Percentiles rank a stretch among this genome's conserved stretches.
phyloP scores from a whole-genome alignment of 2,888 invertebrate species.

The Diplolepis rosae region DNA sequence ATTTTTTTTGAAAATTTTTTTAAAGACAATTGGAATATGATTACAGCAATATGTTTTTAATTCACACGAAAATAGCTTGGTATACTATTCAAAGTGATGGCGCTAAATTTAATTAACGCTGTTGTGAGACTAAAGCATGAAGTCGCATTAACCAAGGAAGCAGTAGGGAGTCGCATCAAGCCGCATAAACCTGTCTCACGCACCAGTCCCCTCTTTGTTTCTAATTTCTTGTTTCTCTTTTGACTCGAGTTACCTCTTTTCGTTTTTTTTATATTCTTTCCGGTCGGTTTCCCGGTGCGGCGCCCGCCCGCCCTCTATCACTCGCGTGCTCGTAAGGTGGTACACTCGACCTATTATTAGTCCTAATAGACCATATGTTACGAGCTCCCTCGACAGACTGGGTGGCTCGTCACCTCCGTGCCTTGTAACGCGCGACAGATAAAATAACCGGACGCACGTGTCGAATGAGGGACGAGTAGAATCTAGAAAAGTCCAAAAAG shows the following conservation, averaged over 20 bases:
- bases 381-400: slow-evolving; percentile 39
- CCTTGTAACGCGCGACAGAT: slow-evolving; percentile 14
- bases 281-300: not conserved
- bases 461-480: slow-evolving; percentile 15
- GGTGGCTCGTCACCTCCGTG: slow-evolving; percentile 39
- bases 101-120: slow-evolving; percentile 45
- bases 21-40: too few species aligned
- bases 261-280: slow-evolving; percentile 34
- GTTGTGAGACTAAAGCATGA: slow-evolving; percentile 42
- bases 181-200: slow-evolving; percentile 32
- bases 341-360: slow-evolving; percentile 67
- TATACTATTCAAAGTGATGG: slow-evolving; percentile 8
- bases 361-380: slow-evolving; percentile 71
- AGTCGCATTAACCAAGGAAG: slow-evolving; percentile 31
- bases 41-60: not conserved
- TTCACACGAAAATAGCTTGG: not conserved
- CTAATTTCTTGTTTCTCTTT: slow-evolving; percentile 38
- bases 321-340: slow-evolving; percentile 43
- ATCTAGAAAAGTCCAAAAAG: slow-evolving; percentile 7
- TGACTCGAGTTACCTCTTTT: slow-evolving; percentile 18
- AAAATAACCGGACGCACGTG: slow-evolving; percentile 31
- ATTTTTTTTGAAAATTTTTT: too few species aligned
- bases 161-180: slow-evolving; percentile 39
- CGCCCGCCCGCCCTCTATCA: slow-evolving; percentile 1
- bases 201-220: slow-evolving; percentile 28